These are phyloP conservation scores for Liopterus haemorrhoidalis DNA, from an alignment of 2,888 invertebrate genomes.

Conservation along the genomic window DNA sequence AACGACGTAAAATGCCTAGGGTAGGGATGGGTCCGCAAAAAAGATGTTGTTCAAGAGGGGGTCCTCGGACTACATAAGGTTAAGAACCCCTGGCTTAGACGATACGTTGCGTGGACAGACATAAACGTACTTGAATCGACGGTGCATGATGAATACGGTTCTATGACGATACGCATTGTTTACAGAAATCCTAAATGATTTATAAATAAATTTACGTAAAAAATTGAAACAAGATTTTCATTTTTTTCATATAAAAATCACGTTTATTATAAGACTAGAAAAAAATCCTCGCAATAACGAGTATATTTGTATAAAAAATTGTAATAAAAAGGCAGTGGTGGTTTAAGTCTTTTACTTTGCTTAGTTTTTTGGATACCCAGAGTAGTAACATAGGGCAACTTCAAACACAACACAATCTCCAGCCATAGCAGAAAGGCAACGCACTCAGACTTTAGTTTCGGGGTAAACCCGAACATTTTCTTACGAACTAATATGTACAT, in stretches of 20 bases:
- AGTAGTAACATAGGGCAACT: slow-evolving; percentile 22
- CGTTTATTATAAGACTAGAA: slow-evolving; percentile 24
- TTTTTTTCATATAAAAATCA: slow-evolving; percentile 22
- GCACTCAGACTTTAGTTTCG: slow-evolving; percentile 49
- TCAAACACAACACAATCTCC: slow-evolving; percentile 34
- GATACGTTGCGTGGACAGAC: too few relatives aligned
- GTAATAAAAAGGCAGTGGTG: slow-evolving; percentile 24
- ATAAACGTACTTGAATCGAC: too few relatives aligned
- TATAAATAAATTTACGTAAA: too few relatives aligned
- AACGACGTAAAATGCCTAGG: too few relatives aligned
- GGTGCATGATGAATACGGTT: too few relatives aligned
- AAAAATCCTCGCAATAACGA: slow-evolving; percentile 23
- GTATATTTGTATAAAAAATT: slow-evolving; percentile 21
- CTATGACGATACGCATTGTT: too few relatives aligned
- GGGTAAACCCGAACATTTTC: slow-evolving; percentile 35
- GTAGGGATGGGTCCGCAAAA: too few relatives aligned
- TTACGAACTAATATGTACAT: slow-evolving; percentile 26
- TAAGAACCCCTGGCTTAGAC: too few relatives aligned
- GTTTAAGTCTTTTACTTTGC: slow-evolving; percentile 23
- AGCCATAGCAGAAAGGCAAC: slow-evolving; percentile 45
- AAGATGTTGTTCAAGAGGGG: too few relatives aligned
- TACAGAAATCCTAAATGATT: too few relatives aligned
- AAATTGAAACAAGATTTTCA: slow-evolving; percentile 17
- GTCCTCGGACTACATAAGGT: too few relatives aligned
- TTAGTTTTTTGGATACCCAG: background rate